A percentile compares a stretch with the other conserved stretches of the same genome.
phyloP scores from a whole-genome alignment of 2,113 vertebrate genomes.

The Piprites chloris region DNA sequence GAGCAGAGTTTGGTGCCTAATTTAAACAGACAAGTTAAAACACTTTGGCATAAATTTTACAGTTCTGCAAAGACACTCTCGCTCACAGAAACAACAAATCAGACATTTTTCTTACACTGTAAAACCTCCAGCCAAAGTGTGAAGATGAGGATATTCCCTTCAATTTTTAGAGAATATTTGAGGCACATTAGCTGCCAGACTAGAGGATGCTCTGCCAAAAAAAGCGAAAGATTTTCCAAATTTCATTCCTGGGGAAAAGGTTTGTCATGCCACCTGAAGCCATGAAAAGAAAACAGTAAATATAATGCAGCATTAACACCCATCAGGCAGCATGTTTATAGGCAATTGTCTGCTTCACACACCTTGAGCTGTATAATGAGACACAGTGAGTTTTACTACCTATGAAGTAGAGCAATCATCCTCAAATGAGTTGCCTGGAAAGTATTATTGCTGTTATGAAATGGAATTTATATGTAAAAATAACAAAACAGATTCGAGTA shows the following conservation, averaged over 20 bases:
- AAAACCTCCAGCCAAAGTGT: background rate
- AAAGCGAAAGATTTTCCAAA: background rate
- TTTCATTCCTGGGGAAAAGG: background rate
- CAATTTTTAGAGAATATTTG: background rate
- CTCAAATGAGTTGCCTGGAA: constrained; percentile 53
- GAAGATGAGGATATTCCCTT: background rate
- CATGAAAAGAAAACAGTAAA: constrained; percentile 56
- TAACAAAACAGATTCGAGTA: constrained; percentile 21
- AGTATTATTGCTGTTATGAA: constrained; percentile 43
- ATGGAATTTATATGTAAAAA: constrained; percentile 52
- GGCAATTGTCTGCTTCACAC: constrained; percentile 55
- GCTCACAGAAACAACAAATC: background rate
- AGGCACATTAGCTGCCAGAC: background rate
- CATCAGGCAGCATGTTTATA: constrained; percentile 54
- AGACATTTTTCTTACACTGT: background rate
- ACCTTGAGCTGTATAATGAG: constrained; percentile 50
- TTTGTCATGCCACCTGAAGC: constrained; percentile 28
- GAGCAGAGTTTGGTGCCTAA: constrained; percentile 9
- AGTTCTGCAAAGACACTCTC: background rate
- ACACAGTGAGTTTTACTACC: constrained; percentile 47
- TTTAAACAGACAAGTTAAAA: background rate
- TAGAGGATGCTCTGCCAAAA: background rate
- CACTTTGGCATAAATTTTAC: background rate
- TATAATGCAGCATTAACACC: constrained; percentile 54
- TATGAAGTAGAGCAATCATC: constrained; percentile 54